Conservation (phyloP, 2,113 vertebrate species). For the Bothrops jararaca region DNA sequence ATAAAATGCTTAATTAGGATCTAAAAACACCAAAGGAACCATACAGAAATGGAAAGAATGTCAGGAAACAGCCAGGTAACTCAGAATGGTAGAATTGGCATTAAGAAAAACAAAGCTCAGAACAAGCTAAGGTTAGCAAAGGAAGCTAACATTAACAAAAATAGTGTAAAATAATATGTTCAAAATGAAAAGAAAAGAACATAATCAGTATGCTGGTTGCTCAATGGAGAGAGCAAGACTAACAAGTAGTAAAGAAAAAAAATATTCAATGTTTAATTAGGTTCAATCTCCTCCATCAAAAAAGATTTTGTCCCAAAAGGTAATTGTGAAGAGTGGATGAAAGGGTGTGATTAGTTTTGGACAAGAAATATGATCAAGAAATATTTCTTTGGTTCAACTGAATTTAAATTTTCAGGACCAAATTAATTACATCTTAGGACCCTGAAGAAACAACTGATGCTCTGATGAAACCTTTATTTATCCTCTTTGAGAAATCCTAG, state of each 20-base stretch:
- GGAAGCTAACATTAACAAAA: not conserved
- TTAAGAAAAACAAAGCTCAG: not conserved
- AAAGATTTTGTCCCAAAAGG: not conserved
- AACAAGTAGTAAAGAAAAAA: not conserved
- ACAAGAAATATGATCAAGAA: not conserved
- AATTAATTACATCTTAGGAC: not conserved
- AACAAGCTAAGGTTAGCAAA: not conserved
- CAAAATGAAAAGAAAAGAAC: not conserved
- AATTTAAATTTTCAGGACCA: not conserved
- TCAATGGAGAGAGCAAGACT: not conserved
- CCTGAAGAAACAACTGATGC: not conserved
- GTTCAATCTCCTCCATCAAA: not conserved
- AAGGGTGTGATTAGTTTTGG: not conserved
- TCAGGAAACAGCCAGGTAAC: not conserved
- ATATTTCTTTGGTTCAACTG: not conserved
- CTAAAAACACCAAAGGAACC: not conserved
- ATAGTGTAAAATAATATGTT: not conserved
- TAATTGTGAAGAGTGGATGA: not conserved
- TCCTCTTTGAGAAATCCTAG: not conserved
- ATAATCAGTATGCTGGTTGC: not conserved
- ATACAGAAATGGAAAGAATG: not conserved
- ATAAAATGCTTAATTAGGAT: not conserved
- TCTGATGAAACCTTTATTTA: not conserved
- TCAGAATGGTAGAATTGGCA: not conserved
- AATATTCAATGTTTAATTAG: not conserved